Evolutionary conservation across 1,140 invertebrate species (phyloP).

Genomic region (Pomacea maculata): DNA sequence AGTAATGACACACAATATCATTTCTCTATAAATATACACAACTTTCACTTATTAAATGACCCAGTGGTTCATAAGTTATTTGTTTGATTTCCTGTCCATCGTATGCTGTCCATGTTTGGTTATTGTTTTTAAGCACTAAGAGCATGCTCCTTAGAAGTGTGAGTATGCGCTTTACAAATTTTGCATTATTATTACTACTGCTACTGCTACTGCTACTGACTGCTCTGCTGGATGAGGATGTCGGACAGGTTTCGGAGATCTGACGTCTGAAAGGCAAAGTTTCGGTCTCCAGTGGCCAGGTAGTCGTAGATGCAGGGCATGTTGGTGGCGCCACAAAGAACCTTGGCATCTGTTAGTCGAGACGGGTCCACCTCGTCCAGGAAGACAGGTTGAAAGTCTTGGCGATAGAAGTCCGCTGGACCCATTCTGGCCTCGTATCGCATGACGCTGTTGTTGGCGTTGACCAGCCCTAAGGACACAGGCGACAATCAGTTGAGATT

Average conservation of each 20-base stretch:
- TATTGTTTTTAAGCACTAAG: too few relatives aligned
- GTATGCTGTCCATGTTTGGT: too few relatives aligned
- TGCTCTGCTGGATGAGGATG: not conserved
- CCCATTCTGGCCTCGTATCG: not conserved
- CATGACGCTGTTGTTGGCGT: not conserved
- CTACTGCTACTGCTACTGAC: not conserved
- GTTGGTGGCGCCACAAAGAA: not conserved
- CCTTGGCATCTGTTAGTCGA: not conserved
- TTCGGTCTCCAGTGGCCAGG: not conserved
- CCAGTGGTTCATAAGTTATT: too few relatives aligned
- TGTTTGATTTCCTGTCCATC: too few relatives aligned
- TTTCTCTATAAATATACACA: too few relatives aligned
- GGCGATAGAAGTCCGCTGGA: not conserved
- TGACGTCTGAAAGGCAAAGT: not conserved
- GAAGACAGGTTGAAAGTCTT: not conserved
- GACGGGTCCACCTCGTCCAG: not conserved
- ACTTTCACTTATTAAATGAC: too few relatives aligned
- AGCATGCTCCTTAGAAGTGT: too few relatives aligned
- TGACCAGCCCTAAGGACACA: too few relatives aligned
- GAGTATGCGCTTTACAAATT: too few relatives aligned
- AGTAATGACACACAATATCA: too few relatives aligned
- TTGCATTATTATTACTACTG: too few relatives aligned
- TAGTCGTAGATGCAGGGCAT: slow-evolving; percentile 1
- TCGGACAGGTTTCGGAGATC: not conserved
- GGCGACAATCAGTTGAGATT: too few relatives aligned